These are phyloP conservation scores for Pardosa pseudoannulata DNA, from an alignment of 2,888 invertebrate genomes.

Conservation along the genomic window DNA sequence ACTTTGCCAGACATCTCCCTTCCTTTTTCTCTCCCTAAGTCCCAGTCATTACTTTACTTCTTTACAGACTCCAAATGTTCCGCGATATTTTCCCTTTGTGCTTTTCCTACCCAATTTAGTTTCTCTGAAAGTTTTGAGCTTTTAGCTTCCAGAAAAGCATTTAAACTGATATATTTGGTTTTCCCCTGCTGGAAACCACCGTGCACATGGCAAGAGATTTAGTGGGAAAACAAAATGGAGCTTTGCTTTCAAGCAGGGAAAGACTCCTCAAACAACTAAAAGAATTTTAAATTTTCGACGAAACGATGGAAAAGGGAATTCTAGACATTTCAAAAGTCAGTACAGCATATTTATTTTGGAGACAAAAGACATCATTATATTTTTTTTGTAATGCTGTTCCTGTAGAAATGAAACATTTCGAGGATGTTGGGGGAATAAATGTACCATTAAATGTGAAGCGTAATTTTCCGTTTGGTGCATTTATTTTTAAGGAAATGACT, in stretches of 20 bases:
- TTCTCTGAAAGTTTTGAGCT: neutral
- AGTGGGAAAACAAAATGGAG: neutral
- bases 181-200: neutral
- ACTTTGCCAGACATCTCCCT: no score
- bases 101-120: no score
- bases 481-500: no score
- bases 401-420: no score
- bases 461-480: no score
- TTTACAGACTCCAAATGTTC: no score
- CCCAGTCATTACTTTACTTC: no score
- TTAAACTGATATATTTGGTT: neutral
- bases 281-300: constrained; percentile 2
- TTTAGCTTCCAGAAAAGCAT: neutral
- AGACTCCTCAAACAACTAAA: neutral
- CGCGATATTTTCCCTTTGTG: no score
- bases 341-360: neutral
- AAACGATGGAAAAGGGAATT: neutral
- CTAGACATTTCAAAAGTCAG: neutral
- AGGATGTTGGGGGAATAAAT: no score
- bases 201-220: neutral
- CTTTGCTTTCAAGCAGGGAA: neutral
- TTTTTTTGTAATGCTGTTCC: neutral
- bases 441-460: no score
- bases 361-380: neutral
- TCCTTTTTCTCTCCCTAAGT: no score